phyloP scores from a whole-genome alignment of 2,888 invertebrate genomes.

The Cataglyphis rosenhaueri region DNA sequence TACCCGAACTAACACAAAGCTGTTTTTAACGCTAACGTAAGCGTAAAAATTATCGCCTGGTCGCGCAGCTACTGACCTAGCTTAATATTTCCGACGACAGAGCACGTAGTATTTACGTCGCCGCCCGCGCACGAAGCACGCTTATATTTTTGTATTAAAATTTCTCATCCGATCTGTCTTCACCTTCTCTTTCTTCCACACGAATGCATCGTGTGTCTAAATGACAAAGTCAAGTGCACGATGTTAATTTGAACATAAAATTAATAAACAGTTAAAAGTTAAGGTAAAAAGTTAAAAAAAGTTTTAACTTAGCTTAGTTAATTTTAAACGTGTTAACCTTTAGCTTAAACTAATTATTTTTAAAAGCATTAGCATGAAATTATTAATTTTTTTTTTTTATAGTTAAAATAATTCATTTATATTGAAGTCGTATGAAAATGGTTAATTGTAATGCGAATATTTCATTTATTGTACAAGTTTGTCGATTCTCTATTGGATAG shows the following conservation, averaged over 20 bases:
- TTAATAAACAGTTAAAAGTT: too few species aligned
- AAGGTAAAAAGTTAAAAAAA: too few species aligned
- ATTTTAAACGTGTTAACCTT: too few species aligned
- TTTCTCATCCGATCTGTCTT: background rate
- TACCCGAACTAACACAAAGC: conserved; percentile 22
- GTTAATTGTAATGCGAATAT: too few species aligned
- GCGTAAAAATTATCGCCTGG: conserved; percentile 51
- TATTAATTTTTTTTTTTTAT: too few species aligned
- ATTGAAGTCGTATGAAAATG: too few species aligned
- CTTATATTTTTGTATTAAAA: conserved; percentile 34
- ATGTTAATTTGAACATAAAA: conserved; percentile 35
- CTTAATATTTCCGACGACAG: conserved; percentile 43
- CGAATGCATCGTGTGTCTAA: background rate
- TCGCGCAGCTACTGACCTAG: conserved; percentile 51
- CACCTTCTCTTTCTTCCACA: background rate
- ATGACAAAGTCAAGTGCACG: conserved; percentile 8
- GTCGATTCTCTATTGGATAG: too few species aligned
- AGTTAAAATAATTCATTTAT: too few species aligned
- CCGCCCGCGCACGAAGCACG: background rate
- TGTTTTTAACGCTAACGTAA: conserved; percentile 49
- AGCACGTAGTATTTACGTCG: conserved; percentile 23
- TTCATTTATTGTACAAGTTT: too few species aligned
- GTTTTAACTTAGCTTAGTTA: too few species aligned
- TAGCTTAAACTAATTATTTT: too few species aligned
- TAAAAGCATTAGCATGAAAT: too few species aligned